Evolutionary conservation across 1,140 invertebrate species (phyloP).

Genomic region (Cecropterus lyciades): DNA sequence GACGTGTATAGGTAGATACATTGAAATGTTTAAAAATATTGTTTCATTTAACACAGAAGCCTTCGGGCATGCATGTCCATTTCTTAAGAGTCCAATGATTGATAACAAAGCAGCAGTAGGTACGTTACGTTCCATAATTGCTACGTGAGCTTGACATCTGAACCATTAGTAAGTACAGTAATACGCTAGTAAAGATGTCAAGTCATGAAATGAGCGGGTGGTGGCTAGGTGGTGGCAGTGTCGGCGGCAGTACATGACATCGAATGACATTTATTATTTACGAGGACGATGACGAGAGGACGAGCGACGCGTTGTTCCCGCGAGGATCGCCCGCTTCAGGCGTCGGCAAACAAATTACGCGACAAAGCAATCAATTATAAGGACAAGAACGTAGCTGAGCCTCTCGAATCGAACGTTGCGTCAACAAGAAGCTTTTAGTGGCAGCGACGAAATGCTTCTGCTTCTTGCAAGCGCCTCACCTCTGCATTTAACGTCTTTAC

Average conservation of each 20-base stretch:
- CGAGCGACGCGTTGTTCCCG: slow-evolving; percentile 56
- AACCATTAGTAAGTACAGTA: slow-evolving; percentile 33
- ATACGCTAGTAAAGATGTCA: slow-evolving; percentile 45
- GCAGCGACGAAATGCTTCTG: slow-evolving; percentile 60
- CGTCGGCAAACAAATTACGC: slow-evolving; percentile 81
- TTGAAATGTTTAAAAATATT: too few relatives aligned
- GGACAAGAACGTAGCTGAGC: slow-evolving; percentile 71
- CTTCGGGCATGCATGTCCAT: neutral
- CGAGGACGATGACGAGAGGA: slow-evolving; percentile 63
- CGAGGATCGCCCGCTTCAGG: slow-evolving; percentile 65
- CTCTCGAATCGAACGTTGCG: slow-evolving; percentile 78
- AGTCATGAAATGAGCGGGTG: slow-evolving; percentile 53
- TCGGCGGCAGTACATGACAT: slow-evolving; percentile 30
- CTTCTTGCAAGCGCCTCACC: slow-evolving; percentile 52
- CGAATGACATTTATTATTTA: slow-evolving; percentile 58
- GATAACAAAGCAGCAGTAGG: neutral
- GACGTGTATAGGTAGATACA: too few relatives aligned
- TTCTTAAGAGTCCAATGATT: neutral
- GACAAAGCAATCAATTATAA: slow-evolving; percentile 84
- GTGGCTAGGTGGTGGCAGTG: slow-evolving; percentile 33
- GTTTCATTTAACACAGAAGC: too few relatives aligned
- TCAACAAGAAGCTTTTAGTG: slow-evolving; percentile 83
- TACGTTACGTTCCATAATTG: neutral
- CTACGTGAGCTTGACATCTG: neutral
- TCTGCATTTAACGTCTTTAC: slow-evolving; percentile 55